Percentiles rank a stretch among this genome's conserved stretches.
These are phyloP conservation scores for Sebastolobus alascanus DNA, from an alignment of 2,797 vertebrate genomes.

Conservation along the genomic window DNA sequence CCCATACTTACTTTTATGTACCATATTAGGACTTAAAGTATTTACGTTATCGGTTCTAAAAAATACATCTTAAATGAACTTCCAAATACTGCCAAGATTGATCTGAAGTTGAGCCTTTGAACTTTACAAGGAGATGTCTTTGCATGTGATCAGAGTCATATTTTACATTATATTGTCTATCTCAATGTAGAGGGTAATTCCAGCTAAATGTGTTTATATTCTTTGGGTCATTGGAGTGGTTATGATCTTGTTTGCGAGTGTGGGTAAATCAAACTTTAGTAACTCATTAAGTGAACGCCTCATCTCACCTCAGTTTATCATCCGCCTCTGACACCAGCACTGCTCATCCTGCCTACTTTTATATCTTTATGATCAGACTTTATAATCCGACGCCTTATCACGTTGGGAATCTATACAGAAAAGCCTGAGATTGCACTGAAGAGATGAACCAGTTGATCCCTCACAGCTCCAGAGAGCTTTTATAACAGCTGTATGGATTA, in stretches of 20 bases:
- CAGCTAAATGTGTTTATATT: constrained; percentile 5
- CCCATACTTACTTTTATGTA: background rate
- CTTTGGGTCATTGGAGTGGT: background rate
- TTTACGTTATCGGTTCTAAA: background rate
- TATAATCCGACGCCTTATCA: constrained; percentile 17
- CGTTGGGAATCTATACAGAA: constrained; percentile 4
- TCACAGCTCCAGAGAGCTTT: background rate
- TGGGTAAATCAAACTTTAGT: constrained; percentile 24
- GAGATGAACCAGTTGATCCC: background rate
- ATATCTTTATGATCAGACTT: constrained; percentile 71
- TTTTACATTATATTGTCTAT: background rate
- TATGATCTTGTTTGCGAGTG: background rate
- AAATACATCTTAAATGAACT: background rate
- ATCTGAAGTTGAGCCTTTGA: background rate
- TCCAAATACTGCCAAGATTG: background rate
- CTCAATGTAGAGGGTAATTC: background rate
- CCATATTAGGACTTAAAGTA: background rate
- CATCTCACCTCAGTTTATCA: constrained; percentile 18
- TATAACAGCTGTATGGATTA: background rate
- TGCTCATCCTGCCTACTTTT: constrained; percentile 45
- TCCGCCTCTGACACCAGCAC: background rate
- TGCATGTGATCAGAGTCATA: background rate
- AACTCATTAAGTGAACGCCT: constrained; percentile 40
- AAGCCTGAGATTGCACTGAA: background rate
- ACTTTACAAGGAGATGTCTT: background rate